Conservation (phyloP, 2,888 invertebrate genomes). For the Lochmaea crataegi region DNA sequence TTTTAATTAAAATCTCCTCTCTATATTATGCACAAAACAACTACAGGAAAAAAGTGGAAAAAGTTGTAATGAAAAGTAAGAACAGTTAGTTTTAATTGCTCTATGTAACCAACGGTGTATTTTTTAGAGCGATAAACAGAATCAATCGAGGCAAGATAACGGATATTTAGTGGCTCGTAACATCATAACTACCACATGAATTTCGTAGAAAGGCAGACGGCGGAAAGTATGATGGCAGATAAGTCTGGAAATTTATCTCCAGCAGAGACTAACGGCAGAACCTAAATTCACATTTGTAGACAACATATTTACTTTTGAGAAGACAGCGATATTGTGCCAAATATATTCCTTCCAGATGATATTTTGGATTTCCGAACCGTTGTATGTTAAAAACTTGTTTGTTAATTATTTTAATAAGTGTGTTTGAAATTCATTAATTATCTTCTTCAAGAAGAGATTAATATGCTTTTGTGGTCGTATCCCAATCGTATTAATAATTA, state of each 20-base stretch:
- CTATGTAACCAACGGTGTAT: neutral
- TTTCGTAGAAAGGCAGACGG: constrained; percentile 29
- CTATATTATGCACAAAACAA: too few species aligned
- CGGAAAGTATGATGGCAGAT: constrained; percentile 32
- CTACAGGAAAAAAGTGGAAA: neutral
- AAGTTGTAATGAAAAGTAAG: too few species aligned
- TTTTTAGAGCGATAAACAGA: constrained; percentile 24
- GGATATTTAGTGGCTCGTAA: constrained; percentile 28
- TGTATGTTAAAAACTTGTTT: constrained; percentile 6
- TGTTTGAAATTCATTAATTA: too few species aligned
- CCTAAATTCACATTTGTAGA: constrained; percentile 36
- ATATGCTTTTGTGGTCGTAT: too few species aligned
- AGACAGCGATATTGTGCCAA: constrained; percentile 31
- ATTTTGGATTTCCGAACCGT: constrained; percentile 50
- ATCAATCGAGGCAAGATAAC: constrained; percentile 32
- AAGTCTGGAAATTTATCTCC: constrained; percentile 29
- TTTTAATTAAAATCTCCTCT: too few species aligned
- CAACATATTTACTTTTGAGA: constrained; percentile 38
- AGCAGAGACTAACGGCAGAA: constrained; percentile 27
- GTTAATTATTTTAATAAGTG: too few species aligned
- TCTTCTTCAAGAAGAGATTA: too few species aligned
- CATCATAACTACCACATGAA: constrained; percentile 34
- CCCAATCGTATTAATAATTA: too few species aligned
- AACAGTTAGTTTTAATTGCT: neutral
- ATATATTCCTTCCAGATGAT: constrained; percentile 48